These are phyloP conservation scores for Craniophora ligustri DNA, from an alignment of 2,888 invertebrate species.

Conservation along the genomic window DNA sequence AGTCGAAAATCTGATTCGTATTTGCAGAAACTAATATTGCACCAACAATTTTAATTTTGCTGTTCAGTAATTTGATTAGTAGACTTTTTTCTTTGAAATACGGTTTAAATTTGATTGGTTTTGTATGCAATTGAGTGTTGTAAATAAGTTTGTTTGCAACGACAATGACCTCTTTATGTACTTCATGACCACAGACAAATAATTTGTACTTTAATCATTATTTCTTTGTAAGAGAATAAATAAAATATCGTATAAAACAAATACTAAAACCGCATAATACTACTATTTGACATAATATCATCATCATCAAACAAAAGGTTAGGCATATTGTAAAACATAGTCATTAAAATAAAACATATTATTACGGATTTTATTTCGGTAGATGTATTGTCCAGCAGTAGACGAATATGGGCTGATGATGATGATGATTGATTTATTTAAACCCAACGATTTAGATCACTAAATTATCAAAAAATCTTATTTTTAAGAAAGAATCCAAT, in stretches of 20 bases:
- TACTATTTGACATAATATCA: too few relatives aligned
- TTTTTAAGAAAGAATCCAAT: too few relatives aligned
- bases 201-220: slow-evolving; percentile 48
- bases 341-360: too few relatives aligned
- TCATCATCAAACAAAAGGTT: too few relatives aligned
- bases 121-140: slow-evolving; percentile 1
- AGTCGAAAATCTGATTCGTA: slow-evolving; percentile 24
- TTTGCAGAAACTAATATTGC: slow-evolving; percentile 32
- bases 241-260: slow-evolving; percentile 40
- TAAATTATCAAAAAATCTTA: too few relatives aligned
- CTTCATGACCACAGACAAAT: slow-evolving; percentile 32
- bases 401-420: too few relatives aligned
- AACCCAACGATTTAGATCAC: too few relatives aligned
- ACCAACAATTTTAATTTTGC: slow-evolving; percentile 11
- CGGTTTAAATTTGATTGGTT: slow-evolving; percentile 19
- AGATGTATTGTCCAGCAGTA: too few relatives aligned
- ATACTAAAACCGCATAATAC: too few relatives aligned
- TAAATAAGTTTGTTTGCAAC: slow-evolving; percentile 19
- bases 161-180: slow-evolving; percentile 50
- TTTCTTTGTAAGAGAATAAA: slow-evolving; percentile 23
- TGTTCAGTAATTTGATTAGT: not conserved
- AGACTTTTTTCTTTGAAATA: not conserved
- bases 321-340: too few relatives aligned
- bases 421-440: too few relatives aligned
- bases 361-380: too few relatives aligned